phyloP scores from a whole-genome alignment of 2,888 invertebrate species.

The Chouioia cunea region DNA sequence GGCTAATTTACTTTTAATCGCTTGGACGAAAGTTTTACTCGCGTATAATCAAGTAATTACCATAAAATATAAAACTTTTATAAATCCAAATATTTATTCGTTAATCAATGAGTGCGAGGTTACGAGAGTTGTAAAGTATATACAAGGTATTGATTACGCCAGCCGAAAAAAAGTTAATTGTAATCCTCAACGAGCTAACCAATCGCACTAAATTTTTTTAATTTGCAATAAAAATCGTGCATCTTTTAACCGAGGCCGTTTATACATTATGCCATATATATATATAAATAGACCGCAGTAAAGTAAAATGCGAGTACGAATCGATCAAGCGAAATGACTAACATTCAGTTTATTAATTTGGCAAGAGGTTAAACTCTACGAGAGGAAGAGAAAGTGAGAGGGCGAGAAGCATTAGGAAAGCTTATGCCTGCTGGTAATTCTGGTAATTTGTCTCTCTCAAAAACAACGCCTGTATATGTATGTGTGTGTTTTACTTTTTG shows the following conservation, averaged over 20 bases:
- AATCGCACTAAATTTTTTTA: background rate
- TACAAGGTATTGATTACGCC: no score
- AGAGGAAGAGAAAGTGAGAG: slow-evolving; percentile 2
- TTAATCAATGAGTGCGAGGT: no score
- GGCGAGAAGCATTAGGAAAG: slow-evolving; percentile 28
- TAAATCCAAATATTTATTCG: no score
- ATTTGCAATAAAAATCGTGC: slow-evolving; percentile 28
- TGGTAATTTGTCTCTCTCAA: slow-evolving; percentile 26
- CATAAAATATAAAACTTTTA: no score
- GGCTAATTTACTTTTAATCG: no score
- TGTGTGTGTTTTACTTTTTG: background rate
- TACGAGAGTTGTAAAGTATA: no score
- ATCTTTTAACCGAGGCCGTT: background rate
- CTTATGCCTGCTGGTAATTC: slow-evolving; percentile 33
- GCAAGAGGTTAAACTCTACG: slow-evolving; percentile 13
- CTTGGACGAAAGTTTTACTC: no score
- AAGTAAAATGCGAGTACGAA: slow-evolving; percentile 10
- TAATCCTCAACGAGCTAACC: no score
- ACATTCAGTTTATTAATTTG: slow-evolving; percentile 42
- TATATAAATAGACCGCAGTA: no score
- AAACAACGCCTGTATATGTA: background rate
- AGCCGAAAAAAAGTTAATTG: no score
- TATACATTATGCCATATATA: background rate
- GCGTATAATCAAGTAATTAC: no score
- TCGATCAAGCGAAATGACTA: slow-evolving; percentile 32